Percentiles rank a stretch among this genome's conserved stretches.
phyloP scores from a whole-genome alignment of 1,140 invertebrate genomes.

The Trichonephila inaurata region DNA sequence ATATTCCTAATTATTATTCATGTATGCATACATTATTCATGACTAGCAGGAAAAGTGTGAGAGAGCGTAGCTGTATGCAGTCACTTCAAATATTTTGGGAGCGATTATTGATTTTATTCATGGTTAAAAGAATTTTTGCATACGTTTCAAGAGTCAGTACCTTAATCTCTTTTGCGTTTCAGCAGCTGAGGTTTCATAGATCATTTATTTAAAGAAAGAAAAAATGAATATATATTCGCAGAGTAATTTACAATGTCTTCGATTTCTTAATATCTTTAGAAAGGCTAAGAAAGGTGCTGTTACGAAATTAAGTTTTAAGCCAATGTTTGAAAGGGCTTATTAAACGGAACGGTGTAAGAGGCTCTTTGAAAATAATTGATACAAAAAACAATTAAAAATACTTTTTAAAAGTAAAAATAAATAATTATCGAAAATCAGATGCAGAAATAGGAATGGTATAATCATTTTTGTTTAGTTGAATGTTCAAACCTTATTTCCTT shows the following conservation, averaged over 20 bases:
- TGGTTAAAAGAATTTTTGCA: conserved; percentile 25
- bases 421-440: no score
- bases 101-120: conserved; percentile 55
- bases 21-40: conserved; percentile 54
- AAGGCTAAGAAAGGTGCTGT: no score
- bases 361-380: no score
- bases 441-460: no score
- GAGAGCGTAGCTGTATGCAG: conserved; percentile 15
- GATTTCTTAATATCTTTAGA: background rate
- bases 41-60: background rate
- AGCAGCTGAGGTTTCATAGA: conserved; percentile 37
- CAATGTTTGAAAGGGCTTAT: no score
- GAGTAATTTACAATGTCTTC: conserved; percentile 10
- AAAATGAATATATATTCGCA: background rate
- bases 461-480: no score
- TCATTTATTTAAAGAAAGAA: conserved; percentile 1
- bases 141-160: conserved; percentile 20
- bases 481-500: no score
- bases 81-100: conserved; percentile 49
- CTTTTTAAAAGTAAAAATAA: no score
- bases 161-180: conserved; percentile 20
- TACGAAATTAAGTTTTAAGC: no score
- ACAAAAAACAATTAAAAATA: no score
- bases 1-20: conserved; percentile 63
- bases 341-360: no score